Base-by-base conservation (phyloP, 1,140 invertebrate species). In the Drosophila ficusphila region DNA sequence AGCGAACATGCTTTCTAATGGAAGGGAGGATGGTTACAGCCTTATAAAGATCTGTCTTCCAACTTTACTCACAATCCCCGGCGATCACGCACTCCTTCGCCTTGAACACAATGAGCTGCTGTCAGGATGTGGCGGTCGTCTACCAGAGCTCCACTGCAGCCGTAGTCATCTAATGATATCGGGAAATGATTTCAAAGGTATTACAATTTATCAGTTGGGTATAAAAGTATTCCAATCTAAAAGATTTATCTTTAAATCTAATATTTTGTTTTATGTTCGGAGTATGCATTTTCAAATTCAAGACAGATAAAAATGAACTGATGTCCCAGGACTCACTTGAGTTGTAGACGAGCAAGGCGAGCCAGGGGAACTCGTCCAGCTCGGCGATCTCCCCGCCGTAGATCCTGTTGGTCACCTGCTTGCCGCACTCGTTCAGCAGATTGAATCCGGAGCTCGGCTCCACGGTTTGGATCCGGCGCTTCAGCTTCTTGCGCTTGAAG, bases 71-170 rank as follows among this genome's bases (percentile, higher is more conserved):
- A 91, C 90, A 91, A 34, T 53, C 90, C 90, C 7, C 65, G 54
- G 1, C 85, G 75, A 19, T 89, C 71, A 1, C 89, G 70, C 9
- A 90, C 83, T 9, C 79, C 71, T 90, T 61, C 82, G 23, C 94
- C 94, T 70, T 94, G 94, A 1, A 98, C 92, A 76, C 97, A 98
- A 89, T 98, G 97, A 0, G 96, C 96, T 0, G 97, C 97, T 0
- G 97, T 98, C 11, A 94, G 73, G 7, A 94, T 92, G 54, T 94
- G 94, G 52, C 92, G 91, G 25, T 92, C 91, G 31, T 92, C 93
- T 57, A 94, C 94, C 11, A 94, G 60, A 3, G 94, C 93, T 0
- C 94, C 94, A 21, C 94, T 94, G 51, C 93, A 93, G 54, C 93
- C 92, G 36, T 92, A 91, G 18, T 91, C 89, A 53, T 90, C 90